Percentiles rank a stretch among this genome's conserved stretches.
Conservation (phyloP, 2,888 invertebrate species). For the Heliothis peltigera region DNA sequence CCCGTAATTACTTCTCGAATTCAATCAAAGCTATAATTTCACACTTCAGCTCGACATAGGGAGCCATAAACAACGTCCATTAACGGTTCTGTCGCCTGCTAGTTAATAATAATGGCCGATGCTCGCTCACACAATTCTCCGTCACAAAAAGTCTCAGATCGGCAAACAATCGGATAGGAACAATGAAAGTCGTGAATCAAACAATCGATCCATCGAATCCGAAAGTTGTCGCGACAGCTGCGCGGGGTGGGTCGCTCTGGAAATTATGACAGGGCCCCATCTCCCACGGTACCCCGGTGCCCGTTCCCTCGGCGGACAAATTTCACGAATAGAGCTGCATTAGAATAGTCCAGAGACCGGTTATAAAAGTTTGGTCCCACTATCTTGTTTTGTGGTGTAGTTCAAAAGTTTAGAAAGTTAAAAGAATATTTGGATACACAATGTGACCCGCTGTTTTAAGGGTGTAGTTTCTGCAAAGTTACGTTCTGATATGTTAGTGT, state of each 20-base stretch:
- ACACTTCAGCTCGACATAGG: conserved; percentile 48
- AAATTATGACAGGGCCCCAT: conserved; percentile 76
- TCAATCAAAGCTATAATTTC: conserved; percentile 47
- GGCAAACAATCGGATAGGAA: conserved; percentile 77
- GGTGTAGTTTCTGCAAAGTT: conserved; percentile 2
- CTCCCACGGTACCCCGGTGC: conserved; percentile 81
- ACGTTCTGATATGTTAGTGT: background rate
- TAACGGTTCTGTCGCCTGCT: conserved; percentile 51
- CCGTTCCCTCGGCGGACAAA: conserved; percentile 63
- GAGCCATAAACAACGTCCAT: conserved; percentile 47
- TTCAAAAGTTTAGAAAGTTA: conserved; percentile 31
- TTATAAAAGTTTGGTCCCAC: conserved; percentile 53
- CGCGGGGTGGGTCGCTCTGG: conserved; percentile 69
- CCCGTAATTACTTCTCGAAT: conserved; percentile 25
- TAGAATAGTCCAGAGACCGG: conserved; percentile 65
- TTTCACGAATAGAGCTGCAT: conserved; percentile 61
- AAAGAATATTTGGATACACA: conserved; percentile 29
- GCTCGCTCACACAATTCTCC: conserved; percentile 62
- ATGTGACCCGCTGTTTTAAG: background rate
- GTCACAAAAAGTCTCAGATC: conserved; percentile 68
- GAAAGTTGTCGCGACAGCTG: conserved; percentile 84
- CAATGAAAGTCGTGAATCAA: conserved; percentile 82
- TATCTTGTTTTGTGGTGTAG: conserved; percentile 32
- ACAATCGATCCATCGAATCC: conserved; percentile 84
- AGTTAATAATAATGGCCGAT: conserved; percentile 67